Evolutionary conservation across 2,888 invertebrate species (phyloP).

Genomic region (Lepidonotus clava): DNA sequence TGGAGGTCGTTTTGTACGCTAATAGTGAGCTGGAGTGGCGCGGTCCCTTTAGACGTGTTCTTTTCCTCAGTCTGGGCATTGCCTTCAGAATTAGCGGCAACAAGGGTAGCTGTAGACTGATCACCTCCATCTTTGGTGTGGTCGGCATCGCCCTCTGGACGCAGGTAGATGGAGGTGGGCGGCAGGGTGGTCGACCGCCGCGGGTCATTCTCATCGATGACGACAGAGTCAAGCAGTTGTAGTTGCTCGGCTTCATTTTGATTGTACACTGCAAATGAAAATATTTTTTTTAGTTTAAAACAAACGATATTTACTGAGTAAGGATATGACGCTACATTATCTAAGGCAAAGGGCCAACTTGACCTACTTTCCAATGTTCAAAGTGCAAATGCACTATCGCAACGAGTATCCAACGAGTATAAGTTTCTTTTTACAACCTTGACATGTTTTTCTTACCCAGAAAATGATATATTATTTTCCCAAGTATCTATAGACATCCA

Average conservation of each 20-base stretch:
- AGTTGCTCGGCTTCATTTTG: conserved; percentile 16
- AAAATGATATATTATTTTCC: no score
- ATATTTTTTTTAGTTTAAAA: no score
- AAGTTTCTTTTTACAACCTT: no score
- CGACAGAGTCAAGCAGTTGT: conserved; percentile 43
- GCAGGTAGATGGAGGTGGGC: not conserved
- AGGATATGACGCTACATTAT: no score
- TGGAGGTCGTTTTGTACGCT: conserved; percentile 35
- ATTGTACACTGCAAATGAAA: conserved; percentile 24
- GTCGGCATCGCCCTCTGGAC: not conserved
- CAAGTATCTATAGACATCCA: no score
- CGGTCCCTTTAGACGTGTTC: not conserved
- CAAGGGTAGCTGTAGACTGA: not conserved
- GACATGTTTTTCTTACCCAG: no score
- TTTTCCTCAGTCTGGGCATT: not conserved
- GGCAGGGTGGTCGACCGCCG: not conserved
- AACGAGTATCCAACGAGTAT: no score
- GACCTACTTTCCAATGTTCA: no score
- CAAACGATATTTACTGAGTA: no score
- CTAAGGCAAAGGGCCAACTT: no score
- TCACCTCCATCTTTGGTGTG: not conserved
- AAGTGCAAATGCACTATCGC: no score
- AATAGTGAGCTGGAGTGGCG: not conserved
- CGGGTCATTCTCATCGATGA: conserved; percentile 28
- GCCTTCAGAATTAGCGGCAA: not conserved